Evolutionary conservation across 2,113 vertebrate species (phyloP).

Genomic region (Silurus meridionalis): DNA sequence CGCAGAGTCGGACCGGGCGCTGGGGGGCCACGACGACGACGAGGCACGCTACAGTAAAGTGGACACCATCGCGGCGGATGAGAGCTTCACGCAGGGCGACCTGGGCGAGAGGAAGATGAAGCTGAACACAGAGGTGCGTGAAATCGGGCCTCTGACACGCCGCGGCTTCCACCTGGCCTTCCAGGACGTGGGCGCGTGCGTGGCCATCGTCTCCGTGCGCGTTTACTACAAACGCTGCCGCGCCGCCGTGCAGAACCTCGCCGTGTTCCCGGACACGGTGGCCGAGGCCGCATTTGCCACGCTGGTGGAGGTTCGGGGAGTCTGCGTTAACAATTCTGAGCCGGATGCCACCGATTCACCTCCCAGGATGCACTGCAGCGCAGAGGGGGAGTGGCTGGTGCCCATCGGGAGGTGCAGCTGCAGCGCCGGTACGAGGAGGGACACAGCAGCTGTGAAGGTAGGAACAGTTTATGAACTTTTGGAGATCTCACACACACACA

Average conservation of each 20-base stretch:
- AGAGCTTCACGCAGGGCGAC: constrained; percentile 97
- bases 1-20: constrained; percentile 80
- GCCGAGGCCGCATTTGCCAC: constrained; percentile 89
- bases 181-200: constrained; percentile 94
- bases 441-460: constrained; percentile 93
- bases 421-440: constrained; percentile 90
- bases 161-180: constrained; percentile 93
- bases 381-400: constrained; percentile 95
- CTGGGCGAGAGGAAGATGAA: constrained; percentile 97
- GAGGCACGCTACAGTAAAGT: constrained; percentile 88
- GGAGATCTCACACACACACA: neutral
- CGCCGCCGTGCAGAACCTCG: constrained; percentile 84
- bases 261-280: constrained; percentile 88
- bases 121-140: constrained; percentile 93
- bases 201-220: constrained; percentile 90
- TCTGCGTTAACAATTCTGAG: constrained; percentile 87
- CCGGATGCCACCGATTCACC: constrained; percentile 85
- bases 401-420: constrained; percentile 94
- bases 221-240: constrained; percentile 96
- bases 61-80: constrained; percentile 92
- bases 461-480: constrained; percentile 34
- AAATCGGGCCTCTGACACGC: constrained; percentile 90
- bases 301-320: constrained; percentile 88
- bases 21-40: constrained; percentile 73
- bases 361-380: constrained; percentile 95